These are phyloP conservation scores for Drosophila setifemur DNA, from an alignment of 1,140 invertebrate species.

Conservation along the genomic window DNA sequence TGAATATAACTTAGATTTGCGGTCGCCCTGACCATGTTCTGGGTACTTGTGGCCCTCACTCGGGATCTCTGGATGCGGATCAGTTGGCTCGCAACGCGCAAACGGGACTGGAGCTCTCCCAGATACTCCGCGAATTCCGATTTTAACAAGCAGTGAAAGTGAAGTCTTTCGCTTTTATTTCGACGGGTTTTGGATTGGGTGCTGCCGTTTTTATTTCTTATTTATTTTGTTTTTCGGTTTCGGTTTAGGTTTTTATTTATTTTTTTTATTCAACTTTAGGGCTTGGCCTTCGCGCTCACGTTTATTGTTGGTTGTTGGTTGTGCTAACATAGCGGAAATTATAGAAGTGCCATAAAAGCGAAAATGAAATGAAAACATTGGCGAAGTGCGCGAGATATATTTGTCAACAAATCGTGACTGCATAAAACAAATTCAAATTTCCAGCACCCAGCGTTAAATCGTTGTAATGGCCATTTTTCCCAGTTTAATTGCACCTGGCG, in stretches of 20 bases:
- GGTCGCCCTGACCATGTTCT: constrained; percentile 14
- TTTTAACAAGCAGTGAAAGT: constrained; percentile 59
- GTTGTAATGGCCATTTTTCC: constrained; percentile 29
- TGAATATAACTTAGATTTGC: constrained; percentile 73
- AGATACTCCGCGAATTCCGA: constrained; percentile 2
- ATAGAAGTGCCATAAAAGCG: constrained; percentile 49
- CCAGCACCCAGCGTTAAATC: not conserved
- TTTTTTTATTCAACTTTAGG: constrained; percentile 6
- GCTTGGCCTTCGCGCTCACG: constrained; percentile 27
- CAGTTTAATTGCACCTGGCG: constrained; percentile 24
- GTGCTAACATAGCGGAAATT: constrained; percentile 45
- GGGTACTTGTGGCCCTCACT: constrained; percentile 23
- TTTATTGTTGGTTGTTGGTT: constrained; percentile 9
- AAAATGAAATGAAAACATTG: constrained; percentile 31
- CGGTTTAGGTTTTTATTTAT: constrained; percentile 11
- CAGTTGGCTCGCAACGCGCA: constrained; percentile 56
- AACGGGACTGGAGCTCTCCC: constrained; percentile 40
- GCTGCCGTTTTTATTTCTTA: constrained; percentile 15
- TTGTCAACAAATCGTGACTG: constrained; percentile 71
- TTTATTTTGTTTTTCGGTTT: constrained; percentile 17
- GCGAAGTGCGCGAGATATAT: constrained; percentile 20
- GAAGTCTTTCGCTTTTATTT: constrained; percentile 38
- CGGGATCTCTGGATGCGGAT: constrained; percentile 4
- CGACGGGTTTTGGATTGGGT: constrained; percentile 12
- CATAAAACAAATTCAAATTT: constrained; percentile 44